phyloP scores from a whole-genome alignment of 2,113 vertebrate genomes.

The Chaetops frenatus region DNA sequence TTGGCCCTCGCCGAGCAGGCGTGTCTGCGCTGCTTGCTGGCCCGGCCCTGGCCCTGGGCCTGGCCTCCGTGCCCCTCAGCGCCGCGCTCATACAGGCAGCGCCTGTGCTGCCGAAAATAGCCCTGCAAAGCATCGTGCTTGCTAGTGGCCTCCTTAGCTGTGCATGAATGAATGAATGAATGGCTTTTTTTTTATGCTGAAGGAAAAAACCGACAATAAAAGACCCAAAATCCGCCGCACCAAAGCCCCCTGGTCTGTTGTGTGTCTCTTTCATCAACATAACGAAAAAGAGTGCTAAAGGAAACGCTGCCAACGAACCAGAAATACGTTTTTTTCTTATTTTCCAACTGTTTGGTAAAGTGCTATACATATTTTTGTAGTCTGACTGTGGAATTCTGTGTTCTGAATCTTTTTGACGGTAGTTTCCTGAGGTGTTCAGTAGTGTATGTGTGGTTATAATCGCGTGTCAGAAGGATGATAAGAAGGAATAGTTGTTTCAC shows the following conservation, averaged over 20 bases:
- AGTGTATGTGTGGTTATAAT: rapidly evolving
- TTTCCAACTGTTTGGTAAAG: background rate
- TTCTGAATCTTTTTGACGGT: background rate
- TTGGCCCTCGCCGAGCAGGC: background rate
- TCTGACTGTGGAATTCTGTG: background rate
- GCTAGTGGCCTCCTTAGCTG: background rate
- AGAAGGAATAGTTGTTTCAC: background rate
- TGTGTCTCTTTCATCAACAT: background rate
- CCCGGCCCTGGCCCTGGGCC: rapidly evolving
- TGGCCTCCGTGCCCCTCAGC: background rate
- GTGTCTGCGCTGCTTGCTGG: rapidly evolving
- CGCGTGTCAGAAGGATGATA: background rate
- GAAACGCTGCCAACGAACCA: background rate
- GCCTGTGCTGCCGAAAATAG: too few species aligned
- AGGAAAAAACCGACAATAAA: rapidly evolving
- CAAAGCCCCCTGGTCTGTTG: rapidly evolving
- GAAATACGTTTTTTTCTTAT: background rate
- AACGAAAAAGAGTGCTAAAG: background rate
- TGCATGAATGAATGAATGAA: background rate
- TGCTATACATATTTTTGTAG: rapidly evolving
- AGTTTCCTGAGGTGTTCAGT: background rate
- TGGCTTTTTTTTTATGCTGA: background rate
- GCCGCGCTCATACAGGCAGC: rapidly evolving
- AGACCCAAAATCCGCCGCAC: background rate
- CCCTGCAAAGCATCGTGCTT: background rate